phyloP scores from a whole-genome alignment of 1,140 invertebrate genomes.

The Gryllus bimaculatus region DNA sequence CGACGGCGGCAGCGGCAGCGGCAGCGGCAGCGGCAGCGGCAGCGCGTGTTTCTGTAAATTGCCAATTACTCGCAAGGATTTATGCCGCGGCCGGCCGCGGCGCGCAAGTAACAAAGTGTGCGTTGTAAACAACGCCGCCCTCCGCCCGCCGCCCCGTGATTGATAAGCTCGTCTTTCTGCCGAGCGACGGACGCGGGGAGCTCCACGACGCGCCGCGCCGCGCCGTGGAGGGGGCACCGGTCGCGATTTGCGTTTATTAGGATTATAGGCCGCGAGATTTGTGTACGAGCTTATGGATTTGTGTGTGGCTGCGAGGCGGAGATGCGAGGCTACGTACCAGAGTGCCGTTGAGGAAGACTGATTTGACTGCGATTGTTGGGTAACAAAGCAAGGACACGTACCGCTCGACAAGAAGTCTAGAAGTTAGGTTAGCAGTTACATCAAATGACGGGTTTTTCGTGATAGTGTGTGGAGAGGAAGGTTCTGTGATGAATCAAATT shows the following conservation, averaged over 20 bases:
- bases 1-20: no score
- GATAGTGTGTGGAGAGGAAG: no score
- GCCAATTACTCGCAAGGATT: background rate
- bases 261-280: background rate
- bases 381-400: no score
- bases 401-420: no score
- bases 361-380: no score
- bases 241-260: background rate
- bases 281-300: background rate
- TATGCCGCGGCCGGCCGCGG: background rate
- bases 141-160: background rate
- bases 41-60: background rate
- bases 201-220: no score
- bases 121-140: background rate
- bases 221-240: background rate
- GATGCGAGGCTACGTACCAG: background rate
- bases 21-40: no score
- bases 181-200: no score
- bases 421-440: no score
- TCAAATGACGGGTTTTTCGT: no score
- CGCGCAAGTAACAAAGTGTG: background rate
- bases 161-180: conserved; percentile 3
- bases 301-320: background rate
- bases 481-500: no score
- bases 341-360: no score